Base-by-base conservation (phyloP, 1,140 invertebrate genomes). In the Tachypleus tridentatus region DNA sequence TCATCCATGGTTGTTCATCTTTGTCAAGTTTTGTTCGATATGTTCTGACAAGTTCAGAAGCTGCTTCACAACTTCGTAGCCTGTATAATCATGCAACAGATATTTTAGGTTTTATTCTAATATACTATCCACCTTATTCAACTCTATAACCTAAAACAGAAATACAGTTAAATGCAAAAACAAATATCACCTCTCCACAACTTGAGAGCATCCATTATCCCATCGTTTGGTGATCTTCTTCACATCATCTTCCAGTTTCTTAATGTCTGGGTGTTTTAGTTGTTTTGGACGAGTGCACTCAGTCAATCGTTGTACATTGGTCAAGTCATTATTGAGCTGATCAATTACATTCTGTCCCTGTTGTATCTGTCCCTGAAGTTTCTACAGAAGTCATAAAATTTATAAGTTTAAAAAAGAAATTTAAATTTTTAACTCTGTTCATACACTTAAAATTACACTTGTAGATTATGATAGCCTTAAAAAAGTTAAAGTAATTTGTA, bases 201-300 rank as follows among this genome's bases (percentile, higher is more conserved):
- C 80, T 78, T 97, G 93, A 53, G 84, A 84, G 76, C 90, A 93
- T 8, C 97, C 86, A 70, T 87, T 91, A 71, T 87, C 89, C 94
- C 94, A 98, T 61, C 94, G 82, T 54, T 83, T 84, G 69, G 89
- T 90, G 4, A 98, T 77, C 72, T 87, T 85, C 68, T 88, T 85
- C 3, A 97, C 88, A 71, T 98, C 94, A 69, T 91, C 88, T 74
- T 98, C 94, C n/a, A 98, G 76, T 11, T 87, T 80, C 71, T 97
- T 94, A 64, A 99, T 83, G 78, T 98, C 96, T 5, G 83, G 82
- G 68, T 85, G 87, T 76, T 84, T 83, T 72, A 80, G 71, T 75
- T 81, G 77, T 77, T 82, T 70, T 77, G 82, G 84, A 62, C 93
- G 77, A 3, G 91, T 93, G 71, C 86, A 86, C 72, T 93, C 91